These are phyloP conservation scores for Agonopterix arenella DNA, from an alignment of 2,888 invertebrate genomes.

Conservation along the genomic window DNA sequence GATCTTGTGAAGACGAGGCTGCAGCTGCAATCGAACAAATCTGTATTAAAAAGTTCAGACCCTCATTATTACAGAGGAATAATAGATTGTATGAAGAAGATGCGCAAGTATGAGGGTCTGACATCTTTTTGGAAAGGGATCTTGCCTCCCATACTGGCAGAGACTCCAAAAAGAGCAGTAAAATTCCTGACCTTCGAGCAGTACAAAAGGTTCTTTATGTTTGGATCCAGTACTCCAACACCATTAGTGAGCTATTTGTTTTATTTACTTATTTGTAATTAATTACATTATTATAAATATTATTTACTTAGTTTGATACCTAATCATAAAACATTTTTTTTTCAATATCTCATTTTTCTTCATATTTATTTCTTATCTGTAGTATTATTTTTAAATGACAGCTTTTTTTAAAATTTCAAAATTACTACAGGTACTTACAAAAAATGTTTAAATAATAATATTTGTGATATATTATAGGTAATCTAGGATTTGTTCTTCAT, in stretches of 20 bases:
- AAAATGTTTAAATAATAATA: no score
- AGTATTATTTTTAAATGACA: no score
- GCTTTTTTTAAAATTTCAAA: no score
- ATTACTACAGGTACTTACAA: no score
- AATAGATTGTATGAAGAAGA: conserved; percentile 91
- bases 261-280: conserved; percentile 8
- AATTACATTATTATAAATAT: background rate
- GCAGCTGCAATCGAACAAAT: conserved; percentile 51
- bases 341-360: background rate
- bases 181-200: conserved; percentile 97
- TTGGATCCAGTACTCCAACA: conserved; percentile 84
- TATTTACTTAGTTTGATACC: background rate
- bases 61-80: conserved; percentile 85
- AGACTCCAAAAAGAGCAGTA: conserved; percentile 95
- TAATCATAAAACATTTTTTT: background rate
- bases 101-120: conserved; percentile 90
- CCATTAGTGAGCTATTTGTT: conserved; percentile 79
- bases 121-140: conserved; percentile 95
- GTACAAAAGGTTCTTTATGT: conserved; percentile 90
- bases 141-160: conserved; percentile 93
- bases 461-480: no score
- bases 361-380: no score
- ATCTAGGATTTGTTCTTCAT: no score
- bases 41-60: conserved; percentile 44
- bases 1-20: conserved; percentile 93